These are phyloP conservation scores for Montipora efflorescens DNA, from an alignment of 64 coral and sea anemone genomes.

Conservation along the genomic window DNA sequence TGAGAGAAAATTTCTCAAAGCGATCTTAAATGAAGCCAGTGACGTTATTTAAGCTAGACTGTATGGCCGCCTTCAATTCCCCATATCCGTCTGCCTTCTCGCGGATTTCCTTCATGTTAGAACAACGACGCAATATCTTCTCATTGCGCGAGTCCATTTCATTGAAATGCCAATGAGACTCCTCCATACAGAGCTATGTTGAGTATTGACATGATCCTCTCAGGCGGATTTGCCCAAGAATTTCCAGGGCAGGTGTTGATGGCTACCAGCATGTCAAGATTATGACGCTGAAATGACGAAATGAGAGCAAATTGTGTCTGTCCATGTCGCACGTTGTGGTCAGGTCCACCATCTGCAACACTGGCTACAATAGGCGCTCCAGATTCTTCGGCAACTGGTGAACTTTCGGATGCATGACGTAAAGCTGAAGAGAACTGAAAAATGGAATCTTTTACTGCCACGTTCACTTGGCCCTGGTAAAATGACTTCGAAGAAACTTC, in stretches of 20 bases:
- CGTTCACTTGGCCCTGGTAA: slow-evolving; percentile 25
- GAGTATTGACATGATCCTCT: slow-evolving; percentile 35
- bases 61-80: background rate
- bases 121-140: slow-evolving; percentile 27
- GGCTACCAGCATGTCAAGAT: slow-evolving; percentile 29
- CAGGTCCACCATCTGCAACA: slow-evolving; percentile 27
- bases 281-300: background rate
- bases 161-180: background rate
- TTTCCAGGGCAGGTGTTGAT: background rate
- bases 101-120: slow-evolving; percentile 42
- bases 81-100: slow-evolving; percentile 9
- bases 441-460: slow-evolving; percentile 28
- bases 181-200: background rate
- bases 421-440: slow-evolving; percentile 62
- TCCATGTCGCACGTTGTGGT: slow-evolving; percentile 13
- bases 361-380: slow-evolving; percentile 1
- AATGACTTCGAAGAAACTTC: background rate
- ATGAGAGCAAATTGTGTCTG: slow-evolving; percentile 23
- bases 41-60: slow-evolving; percentile 12
- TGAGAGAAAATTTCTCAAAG: slow-evolving; percentile 30
- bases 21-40: slow-evolving; percentile 6
- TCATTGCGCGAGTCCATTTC: background rate
- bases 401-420: slow-evolving; percentile 35
- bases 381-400: slow-evolving; percentile 29
- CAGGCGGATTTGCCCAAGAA: slow-evolving; percentile 41